Percentiles rank a stretch among this genome's conserved stretches.
Conservation (phyloP, 2,113 vertebrate genomes). For the Phycodurus eques region DNA sequence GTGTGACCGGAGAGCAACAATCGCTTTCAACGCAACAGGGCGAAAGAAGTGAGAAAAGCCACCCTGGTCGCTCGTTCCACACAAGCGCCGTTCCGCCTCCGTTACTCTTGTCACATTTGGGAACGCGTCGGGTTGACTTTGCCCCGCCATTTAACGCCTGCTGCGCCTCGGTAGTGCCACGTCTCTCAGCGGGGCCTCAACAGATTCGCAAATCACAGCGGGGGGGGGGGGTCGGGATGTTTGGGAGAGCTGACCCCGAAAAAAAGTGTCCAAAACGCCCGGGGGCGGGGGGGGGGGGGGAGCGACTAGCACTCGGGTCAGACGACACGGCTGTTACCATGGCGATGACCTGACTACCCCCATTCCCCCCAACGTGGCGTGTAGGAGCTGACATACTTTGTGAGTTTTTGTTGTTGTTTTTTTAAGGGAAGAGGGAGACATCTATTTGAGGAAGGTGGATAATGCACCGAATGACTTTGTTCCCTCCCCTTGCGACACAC, state of each 20-base stretch:
- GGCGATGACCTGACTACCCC: constrained; percentile 34
- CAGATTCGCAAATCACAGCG: constrained; percentile 56
- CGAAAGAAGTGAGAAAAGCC: constrained; percentile 27
- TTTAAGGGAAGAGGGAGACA: too few relatives aligned
- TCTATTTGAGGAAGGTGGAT: too few relatives aligned
- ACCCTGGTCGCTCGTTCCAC: too few relatives aligned
- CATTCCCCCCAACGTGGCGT: neutral
- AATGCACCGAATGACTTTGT: too few relatives aligned
- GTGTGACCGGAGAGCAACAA: constrained; percentile 49
- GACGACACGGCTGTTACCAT: constrained; percentile 59
- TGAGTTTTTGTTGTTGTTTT: too few relatives aligned
- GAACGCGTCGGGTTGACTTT: neutral
- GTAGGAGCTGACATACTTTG: neutral
- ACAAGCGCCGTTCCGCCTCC: constrained; percentile 10
- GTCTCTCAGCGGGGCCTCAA: constrained; percentile 57
- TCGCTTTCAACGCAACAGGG: constrained; percentile 33
- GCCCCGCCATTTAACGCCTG: constrained; percentile 13
- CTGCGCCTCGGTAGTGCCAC: constrained; percentile 54
- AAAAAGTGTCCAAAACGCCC: constrained; percentile 21
- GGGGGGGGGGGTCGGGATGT: constrained; percentile 42
- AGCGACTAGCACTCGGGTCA: constrained; percentile 22
- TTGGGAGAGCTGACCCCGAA: constrained; percentile 47
- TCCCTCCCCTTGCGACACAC: too few relatives aligned
- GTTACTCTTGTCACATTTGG: constrained; percentile 18
- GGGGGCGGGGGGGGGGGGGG: neutral